Conservation (phyloP, 1,140 invertebrate species). For the Helicoverpa zea region DNA sequence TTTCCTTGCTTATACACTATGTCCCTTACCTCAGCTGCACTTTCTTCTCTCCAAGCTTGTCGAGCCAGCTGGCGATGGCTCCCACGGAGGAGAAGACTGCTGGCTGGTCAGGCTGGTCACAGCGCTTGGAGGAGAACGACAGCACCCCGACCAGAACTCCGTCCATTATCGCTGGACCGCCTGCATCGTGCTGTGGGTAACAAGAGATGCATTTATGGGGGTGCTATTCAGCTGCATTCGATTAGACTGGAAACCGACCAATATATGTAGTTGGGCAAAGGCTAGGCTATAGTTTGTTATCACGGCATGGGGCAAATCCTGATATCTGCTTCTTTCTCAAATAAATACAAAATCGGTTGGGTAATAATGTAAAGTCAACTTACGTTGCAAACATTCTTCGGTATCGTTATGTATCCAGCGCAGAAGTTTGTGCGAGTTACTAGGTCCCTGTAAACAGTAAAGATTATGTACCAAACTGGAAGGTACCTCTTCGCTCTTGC, state of each 20-base stretch:
- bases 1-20: no score
- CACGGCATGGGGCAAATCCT: no score
- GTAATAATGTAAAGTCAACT: no score
- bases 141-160: constrained; percentile 70
- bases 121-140: constrained; percentile 76
- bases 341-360: no score
- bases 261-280: no score
- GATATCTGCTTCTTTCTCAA: no score
- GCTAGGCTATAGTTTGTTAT: no score
- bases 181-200: constrained; percentile 73
- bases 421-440: constrained; percentile 79
- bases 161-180: constrained; percentile 75
- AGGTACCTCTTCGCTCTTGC: not conserved
- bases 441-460: constrained; percentile 66
- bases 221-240: no score
- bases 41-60: constrained; percentile 59
- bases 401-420: constrained; percentile 72
- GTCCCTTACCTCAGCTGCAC: no score
- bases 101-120: constrained; percentile 73
- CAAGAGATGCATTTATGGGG: no score
- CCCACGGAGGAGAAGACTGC: constrained; percentile 76
- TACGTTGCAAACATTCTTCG: constrained; percentile 80
- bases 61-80: constrained; percentile 65
- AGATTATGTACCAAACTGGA: not conserved
- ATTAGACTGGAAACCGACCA: no score